Base-by-base conservation (phyloP, 2,113 vertebrate genomes). In the Pelusios castaneus region DNA sequence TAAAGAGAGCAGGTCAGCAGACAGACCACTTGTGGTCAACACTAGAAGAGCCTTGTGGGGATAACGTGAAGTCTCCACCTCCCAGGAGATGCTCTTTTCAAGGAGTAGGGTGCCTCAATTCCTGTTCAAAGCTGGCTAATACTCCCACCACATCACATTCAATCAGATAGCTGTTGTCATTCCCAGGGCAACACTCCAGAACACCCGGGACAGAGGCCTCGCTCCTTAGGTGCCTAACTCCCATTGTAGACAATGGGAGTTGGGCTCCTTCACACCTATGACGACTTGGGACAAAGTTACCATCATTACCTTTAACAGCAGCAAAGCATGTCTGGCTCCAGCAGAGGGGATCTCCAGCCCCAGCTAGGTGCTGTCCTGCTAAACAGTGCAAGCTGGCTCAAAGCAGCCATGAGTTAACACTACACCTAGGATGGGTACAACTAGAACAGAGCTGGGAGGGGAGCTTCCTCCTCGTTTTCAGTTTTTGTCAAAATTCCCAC, bases 1-100 rank as follows among this genome's bases (percentile, higher is more conserved):
- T 43, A 87, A 67, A 81, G 55, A 52, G 73, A 29, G 34, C 25
- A 0, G 0, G 91, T 78, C n/a, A 29, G 51, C 0, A 0, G 63
- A 22, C 1, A 2, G 41, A 41, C 6, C 84, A 29, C 54, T 43
- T 63, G 55, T 0, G 2, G 67, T 25, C 67, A n/a, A 22, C 9
- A 6, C 29, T 67, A 31, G 31, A 67, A 67, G 31, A 67, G 31
- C 13, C 34, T n/a, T 14, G 21, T 58, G 34, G 63, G 34, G 34
- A 14, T 67, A 17, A n/a, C 34, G 13, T 67, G 34, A 67, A n/a
- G 16, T 4, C 63, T 4, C 5, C 63, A 34, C 34, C 31, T n/a
- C 27, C 63, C 10, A 51, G 49, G 49, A 51, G 49, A 51, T 51
- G 49, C 27, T 24, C 56, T 58, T 58, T 58, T 19, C 27, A 58